Percentiles rank a stretch among this genome's conserved stretches.
Evolutionary conservation across 1,140 invertebrate species (phyloP).

Genomic region (Papilio polytes): DNA sequence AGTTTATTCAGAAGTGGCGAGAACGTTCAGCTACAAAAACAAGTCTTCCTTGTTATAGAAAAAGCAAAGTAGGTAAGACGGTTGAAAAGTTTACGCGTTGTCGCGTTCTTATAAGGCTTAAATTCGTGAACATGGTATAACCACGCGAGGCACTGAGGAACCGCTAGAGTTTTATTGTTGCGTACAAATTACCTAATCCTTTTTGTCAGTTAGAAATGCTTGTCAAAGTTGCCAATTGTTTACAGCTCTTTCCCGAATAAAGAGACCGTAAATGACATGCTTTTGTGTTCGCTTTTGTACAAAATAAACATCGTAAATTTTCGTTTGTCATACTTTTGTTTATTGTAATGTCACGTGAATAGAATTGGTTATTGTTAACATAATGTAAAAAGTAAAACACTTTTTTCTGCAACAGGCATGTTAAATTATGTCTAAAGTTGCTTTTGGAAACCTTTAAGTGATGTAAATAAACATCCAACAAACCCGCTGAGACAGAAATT

Average conservation of each 20-base stretch:
- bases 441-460: not conserved
- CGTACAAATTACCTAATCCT: constrained; percentile 65
- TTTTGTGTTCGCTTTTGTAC: constrained; percentile 67
- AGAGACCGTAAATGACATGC: constrained; percentile 73
- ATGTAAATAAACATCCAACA: not conserved
- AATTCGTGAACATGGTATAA: constrained; percentile 29
- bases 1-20: constrained; percentile 65
- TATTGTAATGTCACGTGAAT: constrained; percentile 57
- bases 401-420: not conserved
- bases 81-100: constrained; percentile 32
- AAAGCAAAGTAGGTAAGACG: constrained; percentile 41
- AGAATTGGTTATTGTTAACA: constrained; percentile 46
- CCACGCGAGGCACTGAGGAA: not conserved
- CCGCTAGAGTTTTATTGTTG: constrained; percentile 40
- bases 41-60: constrained; percentile 49
- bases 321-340: constrained; percentile 64
- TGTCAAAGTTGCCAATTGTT: constrained; percentile 81
- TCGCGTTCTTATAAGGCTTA: constrained; percentile 40
- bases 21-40: constrained; percentile 65
- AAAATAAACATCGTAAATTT: constrained; percentile 79
- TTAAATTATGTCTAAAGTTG: not conserved
- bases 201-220: constrained; percentile 72
- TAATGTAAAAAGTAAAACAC: constrained; percentile 33
- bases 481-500: too few species aligned
- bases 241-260: constrained; percentile 70